These are phyloP conservation scores for Mastigias papua DNA, from an alignment of 30 jellyfish, hydroid and myxozoan species.

Conservation along the genomic window DNA sequence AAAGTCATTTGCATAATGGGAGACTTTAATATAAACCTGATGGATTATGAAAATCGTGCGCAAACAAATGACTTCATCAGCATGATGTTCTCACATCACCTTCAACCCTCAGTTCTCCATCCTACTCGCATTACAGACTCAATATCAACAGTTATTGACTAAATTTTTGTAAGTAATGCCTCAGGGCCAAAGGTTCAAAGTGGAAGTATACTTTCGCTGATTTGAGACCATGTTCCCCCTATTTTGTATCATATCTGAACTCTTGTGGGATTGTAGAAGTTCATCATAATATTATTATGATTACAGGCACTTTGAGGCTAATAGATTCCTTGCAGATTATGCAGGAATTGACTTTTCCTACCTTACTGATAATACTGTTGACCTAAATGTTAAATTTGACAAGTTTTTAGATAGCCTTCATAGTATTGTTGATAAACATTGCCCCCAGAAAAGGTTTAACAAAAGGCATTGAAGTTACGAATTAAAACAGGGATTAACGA, in stretches of 20 bases:
- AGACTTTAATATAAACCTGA: background rate
- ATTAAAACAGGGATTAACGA: background rate
- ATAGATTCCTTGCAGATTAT: conserved; percentile 2
- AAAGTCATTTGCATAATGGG: background rate
- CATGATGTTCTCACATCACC: conserved; percentile 68
- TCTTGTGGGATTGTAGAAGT: background rate
- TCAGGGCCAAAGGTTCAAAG: background rate
- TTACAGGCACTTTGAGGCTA: background rate
- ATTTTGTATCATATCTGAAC: background rate
- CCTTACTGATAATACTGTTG: background rate
- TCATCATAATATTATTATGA: background rate
- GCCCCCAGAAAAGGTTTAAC: background rate
- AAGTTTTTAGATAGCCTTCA: background rate
- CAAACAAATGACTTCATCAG: conserved; percentile 50
- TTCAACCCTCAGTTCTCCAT: conserved; percentile 60
- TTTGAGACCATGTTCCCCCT: conserved; percentile 2
- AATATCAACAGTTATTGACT: conserved; percentile 43
- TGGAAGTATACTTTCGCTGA: background rate
- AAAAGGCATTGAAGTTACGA: background rate
- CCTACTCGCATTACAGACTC: conserved; percentile 54
- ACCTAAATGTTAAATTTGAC: background rate
- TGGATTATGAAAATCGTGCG: background rate
- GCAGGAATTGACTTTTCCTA: background rate
- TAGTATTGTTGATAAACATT: background rate
- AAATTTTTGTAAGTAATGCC: background rate